Percentiles rank a stretch among this genome's conserved stretches.
Conservation (phyloP, 2,797 vertebrate genomes). For the Rhadinocentrus ornatus region DNA sequence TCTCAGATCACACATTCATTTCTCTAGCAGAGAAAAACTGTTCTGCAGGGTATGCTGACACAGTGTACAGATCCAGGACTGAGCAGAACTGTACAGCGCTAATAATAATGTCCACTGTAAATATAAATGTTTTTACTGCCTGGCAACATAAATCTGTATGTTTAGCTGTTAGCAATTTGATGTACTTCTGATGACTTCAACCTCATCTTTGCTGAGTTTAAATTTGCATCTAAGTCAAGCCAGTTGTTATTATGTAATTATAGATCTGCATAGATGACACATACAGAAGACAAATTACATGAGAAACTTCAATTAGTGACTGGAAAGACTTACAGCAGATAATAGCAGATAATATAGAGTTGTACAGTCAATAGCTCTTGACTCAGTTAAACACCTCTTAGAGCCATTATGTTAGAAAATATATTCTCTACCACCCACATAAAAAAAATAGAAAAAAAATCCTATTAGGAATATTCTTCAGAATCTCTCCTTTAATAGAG, state of each 20-base stretch:
- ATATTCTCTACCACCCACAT: no score
- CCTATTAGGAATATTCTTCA: neutral
- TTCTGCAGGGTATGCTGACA: no score
- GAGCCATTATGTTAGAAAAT: neutral
- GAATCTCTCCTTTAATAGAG: neutral
- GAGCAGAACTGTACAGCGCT: no score
- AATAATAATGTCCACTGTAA: no score
- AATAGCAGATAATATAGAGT: neutral
- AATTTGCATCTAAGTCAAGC: no score
- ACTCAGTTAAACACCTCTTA: neutral
- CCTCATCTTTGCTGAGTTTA: neutral
- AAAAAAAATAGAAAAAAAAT: no score
- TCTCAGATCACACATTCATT: no score
- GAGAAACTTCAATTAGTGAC: neutral
- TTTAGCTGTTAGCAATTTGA: no score
- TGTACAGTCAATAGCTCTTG: neutral
- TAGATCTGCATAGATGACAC: neutral
- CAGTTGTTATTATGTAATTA: neutral
- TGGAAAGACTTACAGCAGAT: neutral
- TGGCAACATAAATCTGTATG: no score
- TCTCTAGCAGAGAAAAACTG: neutral
- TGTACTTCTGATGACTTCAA: neutral
- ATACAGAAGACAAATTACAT: neutral
- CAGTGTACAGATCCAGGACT: no score
- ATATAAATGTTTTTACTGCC: no score